These are phyloP conservation scores for Ennomos erosarius DNA, from an alignment of 2,888 invertebrate species.

Conservation along the genomic window DNA sequence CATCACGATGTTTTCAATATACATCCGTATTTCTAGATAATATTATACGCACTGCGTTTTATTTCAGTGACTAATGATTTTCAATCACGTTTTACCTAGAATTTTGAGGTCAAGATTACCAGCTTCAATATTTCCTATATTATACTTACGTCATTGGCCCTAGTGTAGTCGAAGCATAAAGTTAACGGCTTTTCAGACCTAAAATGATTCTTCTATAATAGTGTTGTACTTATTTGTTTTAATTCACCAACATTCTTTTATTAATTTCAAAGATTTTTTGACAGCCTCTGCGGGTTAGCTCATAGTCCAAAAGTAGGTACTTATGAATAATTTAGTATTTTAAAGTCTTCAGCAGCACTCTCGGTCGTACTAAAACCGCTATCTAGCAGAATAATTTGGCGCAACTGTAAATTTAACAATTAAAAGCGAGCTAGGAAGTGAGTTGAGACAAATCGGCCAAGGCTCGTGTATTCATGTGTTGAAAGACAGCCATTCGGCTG, in stretches of 20 bases:
- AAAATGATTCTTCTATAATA: too few relatives aligned
- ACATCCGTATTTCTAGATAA: conserved; percentile 32
- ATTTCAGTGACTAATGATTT: conserved; percentile 41
- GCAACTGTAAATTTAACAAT: conserved; percentile 34
- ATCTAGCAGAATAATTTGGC: conserved; percentile 15
- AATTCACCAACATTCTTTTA: too few relatives aligned
- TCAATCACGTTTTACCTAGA: conserved; percentile 43
- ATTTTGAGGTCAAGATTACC: conserved; percentile 45
- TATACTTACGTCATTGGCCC: conserved; percentile 33
- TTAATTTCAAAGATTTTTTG: too few relatives aligned
- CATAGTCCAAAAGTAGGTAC: too few relatives aligned
- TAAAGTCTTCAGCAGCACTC: background rate
- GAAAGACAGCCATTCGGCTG: conserved; percentile 16
- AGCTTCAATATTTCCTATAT: conserved; percentile 34
- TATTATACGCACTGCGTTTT: conserved; percentile 25
- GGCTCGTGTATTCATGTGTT: conserved; percentile 31
- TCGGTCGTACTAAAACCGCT: conserved; percentile 26
- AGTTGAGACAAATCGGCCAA: conserved; percentile 38
- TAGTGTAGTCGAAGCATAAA: background rate
- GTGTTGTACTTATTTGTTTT: too few relatives aligned
- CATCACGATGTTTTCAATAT: conserved; percentile 26
- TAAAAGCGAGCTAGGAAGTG: conserved; percentile 34
- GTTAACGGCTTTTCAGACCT: background rate
- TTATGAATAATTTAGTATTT: background rate
- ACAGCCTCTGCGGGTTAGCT: too few relatives aligned